These are phyloP conservation scores for Rotaria macrura DNA, from an alignment of 2,888 invertebrate genomes.

Conservation along the genomic window DNA sequence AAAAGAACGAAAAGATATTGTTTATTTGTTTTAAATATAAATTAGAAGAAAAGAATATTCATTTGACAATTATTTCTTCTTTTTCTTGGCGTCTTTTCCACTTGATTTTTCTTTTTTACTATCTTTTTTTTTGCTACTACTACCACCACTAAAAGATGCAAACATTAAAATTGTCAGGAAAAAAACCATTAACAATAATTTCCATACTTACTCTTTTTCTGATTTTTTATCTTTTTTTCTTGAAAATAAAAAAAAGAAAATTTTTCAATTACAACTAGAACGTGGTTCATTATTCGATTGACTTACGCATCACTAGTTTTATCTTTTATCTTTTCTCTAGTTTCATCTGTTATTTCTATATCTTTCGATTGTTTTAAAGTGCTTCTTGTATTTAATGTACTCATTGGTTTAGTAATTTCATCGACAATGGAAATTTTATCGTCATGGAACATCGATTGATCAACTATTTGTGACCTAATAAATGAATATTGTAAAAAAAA, in stretches of 20 bases:
- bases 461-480: neutral
- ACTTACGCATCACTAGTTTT: neutral
- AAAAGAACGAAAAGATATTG: neutral
- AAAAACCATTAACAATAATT: neutral
- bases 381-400: neutral
- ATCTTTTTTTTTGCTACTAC: neutral
- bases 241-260: neutral
- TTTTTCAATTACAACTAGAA: too few species aligned
- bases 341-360: neutral
- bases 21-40: neutral
- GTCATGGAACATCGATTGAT: neutral
- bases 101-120: slow-evolving; percentile 2
- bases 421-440: neutral
- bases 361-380: neutral
- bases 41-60: neutral
- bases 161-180: neutral
- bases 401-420: neutral
- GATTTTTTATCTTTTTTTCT: neutral
- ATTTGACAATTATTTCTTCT: neutral
- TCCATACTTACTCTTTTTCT: neutral
- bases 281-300: neutral
- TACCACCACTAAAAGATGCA: neutral
- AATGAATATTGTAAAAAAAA: neutral
- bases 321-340: neutral
- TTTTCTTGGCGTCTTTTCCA: neutral